Percentiles rank a stretch among this genome's conserved stretches.
These are phyloP conservation scores for Tetrao urogallus DNA, from an alignment of 2,113 vertebrate species.

Conservation along the genomic window DNA sequence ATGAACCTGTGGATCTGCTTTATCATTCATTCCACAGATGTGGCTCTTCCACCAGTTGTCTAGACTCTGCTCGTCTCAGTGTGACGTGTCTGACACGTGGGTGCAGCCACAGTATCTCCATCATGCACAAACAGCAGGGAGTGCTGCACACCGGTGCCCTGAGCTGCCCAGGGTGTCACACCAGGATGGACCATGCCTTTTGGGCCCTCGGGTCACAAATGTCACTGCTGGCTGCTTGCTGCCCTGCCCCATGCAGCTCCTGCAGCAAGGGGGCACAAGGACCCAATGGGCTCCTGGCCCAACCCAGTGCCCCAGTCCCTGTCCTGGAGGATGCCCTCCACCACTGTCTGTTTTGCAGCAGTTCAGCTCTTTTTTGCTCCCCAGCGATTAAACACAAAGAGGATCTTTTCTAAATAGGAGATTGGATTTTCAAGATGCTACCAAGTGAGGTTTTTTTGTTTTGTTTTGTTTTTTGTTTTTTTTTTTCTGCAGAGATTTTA, in stretches of 20 bases:
- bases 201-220: accelerated
- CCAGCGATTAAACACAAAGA: background rate
- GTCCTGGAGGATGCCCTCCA: background rate
- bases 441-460: accelerated
- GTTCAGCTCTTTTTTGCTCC: background rate
- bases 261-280: background rate
- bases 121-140: accelerated
- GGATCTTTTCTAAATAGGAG: background rate
- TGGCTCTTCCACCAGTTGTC: background rate
- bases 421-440: background rate
- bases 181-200: background rate
- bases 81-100: background rate
- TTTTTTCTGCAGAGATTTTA: background rate
- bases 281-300: background rate
- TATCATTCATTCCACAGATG: background rate
- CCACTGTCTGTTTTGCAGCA: background rate
- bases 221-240: background rate
- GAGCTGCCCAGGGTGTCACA: background rate
- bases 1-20: background rate
- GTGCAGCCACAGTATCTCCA: background rate
- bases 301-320: background rate
- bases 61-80: background rate
- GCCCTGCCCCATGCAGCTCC: accelerated
- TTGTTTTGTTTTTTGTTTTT: background rate
- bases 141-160: accelerated